Percentiles rank a stretch among this genome's conserved stretches.
These are phyloP conservation scores for Coilia nasus DNA, from an alignment of 2,797 vertebrate genomes.

Conservation along the genomic window DNA sequence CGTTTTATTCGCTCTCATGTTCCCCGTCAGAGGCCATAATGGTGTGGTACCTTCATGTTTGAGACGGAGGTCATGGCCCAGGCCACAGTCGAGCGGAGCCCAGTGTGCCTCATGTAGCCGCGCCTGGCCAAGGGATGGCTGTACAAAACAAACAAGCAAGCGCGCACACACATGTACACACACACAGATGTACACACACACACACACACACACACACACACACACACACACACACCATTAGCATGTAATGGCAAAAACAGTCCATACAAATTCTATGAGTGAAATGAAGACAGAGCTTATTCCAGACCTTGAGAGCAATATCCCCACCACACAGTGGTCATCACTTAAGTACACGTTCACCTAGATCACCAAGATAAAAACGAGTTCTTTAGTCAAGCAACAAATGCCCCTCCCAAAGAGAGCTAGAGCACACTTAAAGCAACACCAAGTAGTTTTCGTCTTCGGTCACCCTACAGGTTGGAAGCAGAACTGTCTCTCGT, in stretches of 20 bases:
- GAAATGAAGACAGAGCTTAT: not conserved
- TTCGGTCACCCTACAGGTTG: too few relatives aligned
- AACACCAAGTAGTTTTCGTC: too few relatives aligned
- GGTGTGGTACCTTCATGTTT: slow-evolving; percentile 77
- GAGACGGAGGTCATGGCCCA: slow-evolving; percentile 90
- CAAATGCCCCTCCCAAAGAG: not conserved
- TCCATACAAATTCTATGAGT: not conserved
- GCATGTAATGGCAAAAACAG: slow-evolving; percentile 17
- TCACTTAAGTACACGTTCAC: slow-evolving; percentile 86
- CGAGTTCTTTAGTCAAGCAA: not conserved
- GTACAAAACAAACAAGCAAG: slow-evolving; percentile 29
- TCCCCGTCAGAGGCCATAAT: not conserved
- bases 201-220: slow-evolving; percentile 39
- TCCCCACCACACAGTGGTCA: slow-evolving; percentile 81
- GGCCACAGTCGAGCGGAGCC: slow-evolving; percentile 86
- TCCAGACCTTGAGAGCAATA: slow-evolving; percentile 86
- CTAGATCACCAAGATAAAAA: slow-evolving; percentile 67
- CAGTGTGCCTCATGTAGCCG: slow-evolving; percentile 82
- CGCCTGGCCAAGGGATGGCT: slow-evolving; percentile 87
- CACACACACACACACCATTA: slow-evolving; percentile 27
- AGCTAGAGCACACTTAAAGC: not conserved
- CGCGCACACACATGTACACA: not conserved
- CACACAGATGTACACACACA: not conserved
- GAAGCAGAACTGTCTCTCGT: too few relatives aligned
- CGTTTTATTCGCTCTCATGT: not conserved